Percentiles rank a stretch among this genome's conserved stretches.
phyloP scores from a whole-genome alignment of 2,888 invertebrate species.

The Synergus gifuensis region DNA sequence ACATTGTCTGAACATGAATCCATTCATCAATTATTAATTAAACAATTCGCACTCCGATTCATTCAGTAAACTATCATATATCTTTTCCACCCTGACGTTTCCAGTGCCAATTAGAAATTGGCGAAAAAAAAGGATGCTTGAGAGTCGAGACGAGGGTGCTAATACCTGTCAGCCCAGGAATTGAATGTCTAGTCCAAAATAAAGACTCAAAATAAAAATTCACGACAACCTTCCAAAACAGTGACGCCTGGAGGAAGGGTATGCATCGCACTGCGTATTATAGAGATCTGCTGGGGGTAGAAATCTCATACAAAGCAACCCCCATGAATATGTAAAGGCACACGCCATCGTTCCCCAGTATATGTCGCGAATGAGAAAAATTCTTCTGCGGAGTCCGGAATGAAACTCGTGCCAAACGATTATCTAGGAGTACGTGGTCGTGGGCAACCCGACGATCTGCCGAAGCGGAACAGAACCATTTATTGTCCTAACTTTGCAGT shows the following conservation, averaged over 20 bases:
- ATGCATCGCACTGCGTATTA: not conserved
- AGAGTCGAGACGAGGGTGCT: not conserved
- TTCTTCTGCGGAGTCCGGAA: not conserved
- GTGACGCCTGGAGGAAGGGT: not conserved
- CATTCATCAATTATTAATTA: no score
- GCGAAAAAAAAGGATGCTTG: not conserved
- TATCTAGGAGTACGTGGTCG: constrained; percentile 7
- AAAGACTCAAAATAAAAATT: not conserved
- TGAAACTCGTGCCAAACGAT: constrained; percentile 9
- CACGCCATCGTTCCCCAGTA: not conserved
- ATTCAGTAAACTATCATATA: no score
- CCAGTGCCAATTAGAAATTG: no score
- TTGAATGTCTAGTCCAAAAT: constrained; percentile 13
- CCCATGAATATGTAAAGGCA: not conserved
- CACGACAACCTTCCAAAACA: not conserved
- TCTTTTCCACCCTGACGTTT: no score
- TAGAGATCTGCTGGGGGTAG: not conserved
- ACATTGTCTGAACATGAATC: no score
- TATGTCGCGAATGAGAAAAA: constrained; percentile 1
- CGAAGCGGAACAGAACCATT: constrained; percentile 26
- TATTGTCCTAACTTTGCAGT: constrained; percentile 17
- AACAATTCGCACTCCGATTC: no score
- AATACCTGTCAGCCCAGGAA: not conserved
- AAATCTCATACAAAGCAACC: constrained; percentile 18
- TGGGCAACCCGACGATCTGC: not conserved